A percentile compares a stretch with the other conserved stretches of the same genome.
These are phyloP conservation scores for Patagioenas fasciata DNA, from an alignment of 2,113 vertebrate genomes.

Conservation along the genomic window DNA sequence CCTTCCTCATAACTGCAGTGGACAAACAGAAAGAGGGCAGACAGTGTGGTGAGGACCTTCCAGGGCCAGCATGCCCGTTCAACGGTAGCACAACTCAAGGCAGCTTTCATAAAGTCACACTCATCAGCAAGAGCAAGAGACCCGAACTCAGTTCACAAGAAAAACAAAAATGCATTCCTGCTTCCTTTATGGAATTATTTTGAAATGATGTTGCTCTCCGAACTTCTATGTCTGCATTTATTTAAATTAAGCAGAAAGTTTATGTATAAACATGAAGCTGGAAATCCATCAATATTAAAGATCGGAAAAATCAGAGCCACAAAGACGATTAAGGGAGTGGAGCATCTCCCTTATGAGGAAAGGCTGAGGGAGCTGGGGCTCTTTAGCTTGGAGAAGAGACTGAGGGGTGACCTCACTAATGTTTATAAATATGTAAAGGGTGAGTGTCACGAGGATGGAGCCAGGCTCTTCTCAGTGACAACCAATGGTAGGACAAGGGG, in stretches of 20 bases:
- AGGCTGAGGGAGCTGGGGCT: too few relatives aligned
- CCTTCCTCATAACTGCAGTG: not conserved
- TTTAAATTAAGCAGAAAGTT: not conserved
- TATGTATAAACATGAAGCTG: not conserved
- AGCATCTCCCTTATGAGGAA: too few relatives aligned
- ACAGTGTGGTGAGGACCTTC: not conserved
- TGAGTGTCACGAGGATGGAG: too few relatives aligned
- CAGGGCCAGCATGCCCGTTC: not conserved
- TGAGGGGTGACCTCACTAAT: too few relatives aligned
- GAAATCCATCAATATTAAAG: not conserved
- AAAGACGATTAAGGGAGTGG: too few relatives aligned
- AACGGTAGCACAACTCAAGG: accelerated
- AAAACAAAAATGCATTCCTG: not conserved
- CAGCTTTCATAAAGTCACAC: not conserved
- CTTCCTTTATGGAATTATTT: not conserved
- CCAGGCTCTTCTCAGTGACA: too few relatives aligned
- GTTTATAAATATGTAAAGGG: too few relatives aligned
- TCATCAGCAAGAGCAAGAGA: not conserved
- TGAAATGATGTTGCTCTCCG: not conserved
- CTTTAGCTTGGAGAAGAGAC: too few relatives aligned
- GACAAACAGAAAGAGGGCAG: not conserved
- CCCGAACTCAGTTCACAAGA: not conserved
- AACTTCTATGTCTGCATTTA: not conserved
- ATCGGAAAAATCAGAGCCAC: not conserved
- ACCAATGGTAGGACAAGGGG: too few relatives aligned